Percentiles rank a stretch among this genome's conserved stretches.
Evolutionary conservation across 2,888 invertebrate species (phyloP).

Genomic region (Emmelina monodactyla): DNA sequence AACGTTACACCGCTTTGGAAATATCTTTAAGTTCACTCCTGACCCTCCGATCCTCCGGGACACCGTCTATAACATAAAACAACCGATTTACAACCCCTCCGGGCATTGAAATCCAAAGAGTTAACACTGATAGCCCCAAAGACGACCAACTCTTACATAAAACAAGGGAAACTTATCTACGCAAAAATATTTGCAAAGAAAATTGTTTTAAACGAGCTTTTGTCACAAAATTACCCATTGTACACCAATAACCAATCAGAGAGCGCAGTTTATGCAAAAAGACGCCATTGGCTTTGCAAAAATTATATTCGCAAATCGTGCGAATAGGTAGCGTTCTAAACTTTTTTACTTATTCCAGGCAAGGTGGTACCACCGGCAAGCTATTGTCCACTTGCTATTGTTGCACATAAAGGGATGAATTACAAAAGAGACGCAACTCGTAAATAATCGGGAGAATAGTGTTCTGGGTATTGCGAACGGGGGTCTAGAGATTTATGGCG

Average conservation of each 20-base stretch:
- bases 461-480: background rate
- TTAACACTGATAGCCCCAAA: slow-evolving; percentile 51
- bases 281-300: slow-evolving; percentile 58
- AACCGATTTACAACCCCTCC: slow-evolving; percentile 58
- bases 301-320: slow-evolving; percentile 48
- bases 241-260: slow-evolving; percentile 43
- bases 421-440: slow-evolving; percentile 52
- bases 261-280: slow-evolving; percentile 28
- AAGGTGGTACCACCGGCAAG: slow-evolving; percentile 21
- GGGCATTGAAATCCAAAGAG: slow-evolving; percentile 50
- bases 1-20: slow-evolving; percentile 21
- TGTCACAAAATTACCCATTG: slow-evolving; percentile 40
- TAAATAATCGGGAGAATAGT: slow-evolving; percentile 19
- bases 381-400: slow-evolving; percentile 51
- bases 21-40: slow-evolving; percentile 46
- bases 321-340: slow-evolving; percentile 37
- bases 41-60: slow-evolving; percentile 37
- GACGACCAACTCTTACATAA: slow-evolving; percentile 29
- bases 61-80: slow-evolving; percentile 62
- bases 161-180: slow-evolving; percentile 25
- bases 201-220: slow-evolving; percentile 25
- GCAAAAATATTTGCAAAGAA: slow-evolving; percentile 30
- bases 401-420: slow-evolving; percentile 51
- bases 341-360: slow-evolving; percentile 39
- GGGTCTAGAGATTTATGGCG: slow-evolving; percentile 21